phyloP scores from a whole-genome alignment of 2,113 vertebrate genomes.

The Macrotus californicus region DNA sequence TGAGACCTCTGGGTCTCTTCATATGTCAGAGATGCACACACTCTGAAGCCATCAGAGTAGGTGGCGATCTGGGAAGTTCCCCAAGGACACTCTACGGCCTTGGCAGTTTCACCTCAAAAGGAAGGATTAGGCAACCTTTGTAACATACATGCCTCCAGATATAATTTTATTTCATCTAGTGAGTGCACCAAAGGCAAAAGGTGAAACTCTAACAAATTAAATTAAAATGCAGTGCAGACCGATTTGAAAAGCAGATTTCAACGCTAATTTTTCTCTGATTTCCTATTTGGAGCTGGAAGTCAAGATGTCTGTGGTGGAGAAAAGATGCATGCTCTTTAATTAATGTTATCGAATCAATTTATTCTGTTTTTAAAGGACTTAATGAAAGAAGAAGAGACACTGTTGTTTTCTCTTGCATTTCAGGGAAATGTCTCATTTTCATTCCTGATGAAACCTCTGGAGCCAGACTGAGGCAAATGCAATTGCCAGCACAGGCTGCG shows the following conservation, averaged over 20 bases:
- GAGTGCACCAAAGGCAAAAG: constrained; percentile 48
- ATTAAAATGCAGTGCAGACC: constrained; percentile 47
- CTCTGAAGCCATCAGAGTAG: neutral
- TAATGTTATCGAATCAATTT: constrained; percentile 34
- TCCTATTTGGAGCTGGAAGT: constrained; percentile 45
- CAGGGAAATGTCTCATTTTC: neutral
- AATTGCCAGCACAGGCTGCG: neutral
- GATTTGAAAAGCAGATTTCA: constrained; percentile 25
- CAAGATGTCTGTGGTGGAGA: neutral
- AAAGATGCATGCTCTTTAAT: constrained; percentile 27
- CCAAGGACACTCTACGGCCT: neutral
- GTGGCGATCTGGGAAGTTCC: constrained; percentile 34
- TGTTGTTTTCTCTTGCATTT: neutral
- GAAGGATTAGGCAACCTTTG: constrained; percentile 30
- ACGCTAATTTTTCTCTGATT: constrained; percentile 47
- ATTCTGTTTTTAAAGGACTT: constrained; percentile 45
- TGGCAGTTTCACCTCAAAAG: neutral
- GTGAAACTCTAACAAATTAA: constrained; percentile 60
- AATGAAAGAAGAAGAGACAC: neutral
- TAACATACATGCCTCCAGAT: constrained; percentile 19
- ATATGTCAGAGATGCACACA: neutral
- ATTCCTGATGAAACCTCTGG: neutral
- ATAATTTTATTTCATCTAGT: constrained; percentile 51
- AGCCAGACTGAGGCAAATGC: neutral
- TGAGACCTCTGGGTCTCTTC: constrained; percentile 17